Evolutionary conservation across 1,140 invertebrate genomes (phyloP).

Genomic region (Steinernema feltiae): DNA sequence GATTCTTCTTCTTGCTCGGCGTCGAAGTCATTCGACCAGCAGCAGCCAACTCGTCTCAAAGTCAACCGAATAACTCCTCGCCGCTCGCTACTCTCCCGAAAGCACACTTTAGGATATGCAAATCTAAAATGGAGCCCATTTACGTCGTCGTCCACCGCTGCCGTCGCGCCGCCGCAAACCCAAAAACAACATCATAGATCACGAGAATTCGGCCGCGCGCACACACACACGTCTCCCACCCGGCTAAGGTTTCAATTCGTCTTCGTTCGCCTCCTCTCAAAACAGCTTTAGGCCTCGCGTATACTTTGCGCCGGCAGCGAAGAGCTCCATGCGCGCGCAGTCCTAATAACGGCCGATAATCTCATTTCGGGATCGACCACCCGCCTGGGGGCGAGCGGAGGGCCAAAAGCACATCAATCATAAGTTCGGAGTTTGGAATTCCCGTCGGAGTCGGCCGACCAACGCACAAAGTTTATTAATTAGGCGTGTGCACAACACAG

Average conservation of each 20-base stretch:
- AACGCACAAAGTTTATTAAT: slow-evolving; percentile 12
- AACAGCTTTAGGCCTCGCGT: not conserved
- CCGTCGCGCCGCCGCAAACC: not conserved
- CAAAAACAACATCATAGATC: not conserved
- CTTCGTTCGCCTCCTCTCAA: too few species aligned
- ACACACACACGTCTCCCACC: too few species aligned
- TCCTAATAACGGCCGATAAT: slow-evolving; percentile 10
- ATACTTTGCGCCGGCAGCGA: not conserved
- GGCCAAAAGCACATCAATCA: not conserved
- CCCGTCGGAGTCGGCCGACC: slow-evolving; percentile 6
- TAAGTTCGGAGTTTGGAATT: slow-evolving; percentile 1
- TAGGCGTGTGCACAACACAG: not conserved
- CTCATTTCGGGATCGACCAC: slow-evolving; percentile 1
- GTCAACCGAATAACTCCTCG: not conserved
- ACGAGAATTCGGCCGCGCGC: not conserved
- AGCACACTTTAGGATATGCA: not conserved
- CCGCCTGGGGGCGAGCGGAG: not conserved
- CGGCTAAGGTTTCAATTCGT: not conserved
- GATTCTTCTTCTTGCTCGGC: slow-evolving; percentile 43
- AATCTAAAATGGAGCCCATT: slow-evolving; percentile 11
- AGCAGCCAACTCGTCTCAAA: not conserved
- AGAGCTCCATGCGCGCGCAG: not conserved
- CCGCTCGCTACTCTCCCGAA: not conserved
- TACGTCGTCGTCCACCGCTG: not conserved
- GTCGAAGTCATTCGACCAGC: slow-evolving; percentile 18